Evolutionary conservation across 2,113 vertebrate genomes (phyloP).

Genomic region (Oxyruncus cristatus): DNA sequence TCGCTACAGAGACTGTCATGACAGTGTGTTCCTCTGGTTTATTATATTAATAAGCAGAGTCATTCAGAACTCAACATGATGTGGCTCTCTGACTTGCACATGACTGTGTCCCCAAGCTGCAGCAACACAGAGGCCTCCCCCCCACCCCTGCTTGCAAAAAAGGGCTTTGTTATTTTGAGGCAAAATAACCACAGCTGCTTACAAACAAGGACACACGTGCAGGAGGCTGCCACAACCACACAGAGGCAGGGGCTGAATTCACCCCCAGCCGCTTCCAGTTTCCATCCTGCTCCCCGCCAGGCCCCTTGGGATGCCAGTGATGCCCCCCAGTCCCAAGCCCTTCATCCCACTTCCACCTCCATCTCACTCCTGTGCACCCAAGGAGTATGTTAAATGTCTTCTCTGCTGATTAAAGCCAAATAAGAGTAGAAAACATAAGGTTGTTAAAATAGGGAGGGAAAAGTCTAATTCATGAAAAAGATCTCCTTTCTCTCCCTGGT

Average conservation of each 20-base stretch:
- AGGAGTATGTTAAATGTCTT: background rate
- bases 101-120: background rate
- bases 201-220: accelerated
- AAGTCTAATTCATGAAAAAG: background rate
- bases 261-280: background rate
- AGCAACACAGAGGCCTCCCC: background rate
- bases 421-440: background rate
- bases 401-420: background rate
- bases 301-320: background rate
- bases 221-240: background rate
- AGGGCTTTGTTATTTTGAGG: background rate
- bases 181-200: background rate
- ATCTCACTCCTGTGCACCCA: background rate
- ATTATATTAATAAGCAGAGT: constrained; percentile 54
- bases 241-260: background rate
- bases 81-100: constrained; percentile 6
- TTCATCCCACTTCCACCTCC: background rate
- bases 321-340: background rate
- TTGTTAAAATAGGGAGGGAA: background rate
- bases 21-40: constrained; percentile 10
- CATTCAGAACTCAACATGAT: constrained; percentile 27
- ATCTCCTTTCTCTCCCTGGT: background rate
- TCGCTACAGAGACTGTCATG: background rate
- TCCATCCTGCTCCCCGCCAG: background rate
- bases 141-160: background rate